These are phyloP conservation scores for Vandiemenella viatica DNA, from an alignment of 2,888 invertebrate species.

Conservation along the genomic window DNA sequence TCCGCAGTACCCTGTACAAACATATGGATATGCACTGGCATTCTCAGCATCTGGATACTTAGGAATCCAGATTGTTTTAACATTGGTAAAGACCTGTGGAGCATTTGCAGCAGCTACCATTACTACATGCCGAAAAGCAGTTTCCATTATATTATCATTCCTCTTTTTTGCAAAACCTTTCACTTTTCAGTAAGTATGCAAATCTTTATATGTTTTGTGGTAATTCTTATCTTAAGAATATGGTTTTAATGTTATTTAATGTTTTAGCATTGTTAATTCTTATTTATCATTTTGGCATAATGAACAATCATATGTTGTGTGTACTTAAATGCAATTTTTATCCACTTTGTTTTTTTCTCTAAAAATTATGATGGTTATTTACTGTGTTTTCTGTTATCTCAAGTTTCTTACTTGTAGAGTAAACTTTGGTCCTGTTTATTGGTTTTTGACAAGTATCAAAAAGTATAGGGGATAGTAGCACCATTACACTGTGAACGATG, in stretches of 20 bases:
- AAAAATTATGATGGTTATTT: no score
- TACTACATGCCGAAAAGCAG: slow-evolving; percentile 77
- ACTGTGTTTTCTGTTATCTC: no score
- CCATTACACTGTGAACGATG: no score
- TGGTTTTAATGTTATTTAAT: neutral
- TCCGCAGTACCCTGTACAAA: slow-evolving; percentile 51
- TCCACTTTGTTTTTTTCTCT: no score
- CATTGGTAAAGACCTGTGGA: slow-evolving; percentile 73
- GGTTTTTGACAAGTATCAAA: no score
- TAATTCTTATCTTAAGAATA: no score
- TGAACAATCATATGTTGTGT: no score
- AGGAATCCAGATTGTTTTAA: slow-evolving; percentile 85
- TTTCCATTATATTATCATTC: slow-evolving; percentile 86
- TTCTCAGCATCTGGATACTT: slow-evolving; percentile 83
- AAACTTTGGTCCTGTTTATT: no score
- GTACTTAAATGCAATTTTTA: no score
- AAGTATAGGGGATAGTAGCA: no score
- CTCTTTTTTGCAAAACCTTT: slow-evolving; percentile 88
- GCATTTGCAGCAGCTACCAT: slow-evolving; percentile 89
- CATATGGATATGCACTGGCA: slow-evolving; percentile 71
- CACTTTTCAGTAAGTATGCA: slow-evolving; percentile 64
- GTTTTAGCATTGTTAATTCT: neutral
- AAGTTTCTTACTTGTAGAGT: no score
- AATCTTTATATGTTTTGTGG: neutral
- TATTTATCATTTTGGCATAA: neutral